Conservation (phyloP, 2,113 vertebrate genomes). For the Hippolais icterina region DNA sequence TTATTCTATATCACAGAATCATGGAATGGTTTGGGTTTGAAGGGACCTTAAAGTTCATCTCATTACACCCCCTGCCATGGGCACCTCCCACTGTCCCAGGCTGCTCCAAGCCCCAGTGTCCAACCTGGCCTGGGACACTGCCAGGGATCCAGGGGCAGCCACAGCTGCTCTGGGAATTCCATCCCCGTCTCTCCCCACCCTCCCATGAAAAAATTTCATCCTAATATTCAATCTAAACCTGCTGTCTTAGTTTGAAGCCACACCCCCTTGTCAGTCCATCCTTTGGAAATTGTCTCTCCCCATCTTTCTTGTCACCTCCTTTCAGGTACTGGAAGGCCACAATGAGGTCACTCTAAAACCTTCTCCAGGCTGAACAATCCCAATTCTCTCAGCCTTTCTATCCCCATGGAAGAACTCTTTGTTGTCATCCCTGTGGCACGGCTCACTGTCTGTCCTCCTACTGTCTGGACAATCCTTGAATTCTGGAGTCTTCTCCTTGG, state of each 20-base stretch:
- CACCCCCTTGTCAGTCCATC: neutral
- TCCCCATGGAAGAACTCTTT: neutral
- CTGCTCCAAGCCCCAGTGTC: neutral
- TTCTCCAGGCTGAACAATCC: neutral
- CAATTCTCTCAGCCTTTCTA: neutral
- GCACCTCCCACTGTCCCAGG: neutral
- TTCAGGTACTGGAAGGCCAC: neutral
- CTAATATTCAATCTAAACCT: fast-evolving
- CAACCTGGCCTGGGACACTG: neutral
- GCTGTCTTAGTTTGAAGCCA: fast-evolving
- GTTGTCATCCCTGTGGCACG: neutral
- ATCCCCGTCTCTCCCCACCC: neutral
- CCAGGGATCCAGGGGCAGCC: neutral
- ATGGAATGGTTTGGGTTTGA: neutral
- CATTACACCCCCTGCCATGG: neutral
- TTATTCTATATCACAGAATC: neutral
- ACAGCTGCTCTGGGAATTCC: neutral
- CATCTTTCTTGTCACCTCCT: neutral
- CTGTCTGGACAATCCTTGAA: neutral
- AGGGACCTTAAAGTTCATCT: fast-evolving
- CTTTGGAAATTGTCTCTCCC: neutral
- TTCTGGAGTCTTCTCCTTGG: neutral
- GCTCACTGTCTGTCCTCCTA: neutral
- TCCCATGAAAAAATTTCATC: neutral
- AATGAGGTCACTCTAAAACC: neutral